Conservation (phyloP, 2,888 invertebrate genomes). For the Mantis religiosa region DNA sequence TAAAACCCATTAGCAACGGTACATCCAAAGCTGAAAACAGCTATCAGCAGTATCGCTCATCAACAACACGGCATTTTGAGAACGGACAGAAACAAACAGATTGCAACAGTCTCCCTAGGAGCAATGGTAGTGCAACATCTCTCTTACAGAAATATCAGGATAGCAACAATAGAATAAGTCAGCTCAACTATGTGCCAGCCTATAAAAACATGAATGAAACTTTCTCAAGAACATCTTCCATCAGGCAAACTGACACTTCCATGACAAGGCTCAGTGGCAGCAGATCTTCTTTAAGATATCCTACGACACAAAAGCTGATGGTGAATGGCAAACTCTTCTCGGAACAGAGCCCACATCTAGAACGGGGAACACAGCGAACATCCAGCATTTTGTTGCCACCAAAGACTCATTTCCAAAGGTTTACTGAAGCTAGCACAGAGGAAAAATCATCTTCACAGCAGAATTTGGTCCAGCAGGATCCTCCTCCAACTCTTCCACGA, state of each 20-base stretch:
- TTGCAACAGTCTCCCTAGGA: background rate
- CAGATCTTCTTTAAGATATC: conserved; percentile 42
- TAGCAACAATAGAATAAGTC: background rate
- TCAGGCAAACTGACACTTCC: conserved; percentile 5
- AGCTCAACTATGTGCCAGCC: background rate
- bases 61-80: conserved; percentile 4
- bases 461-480: background rate
- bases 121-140: background rate
- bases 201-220: conserved; percentile 22
- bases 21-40: background rate
- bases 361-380: background rate
- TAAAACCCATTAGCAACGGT: background rate
- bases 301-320: conserved; percentile 46
- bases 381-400: background rate
- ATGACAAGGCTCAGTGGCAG: conserved; percentile 1
- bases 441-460: background rate
- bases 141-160: background rate
- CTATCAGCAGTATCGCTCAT: conserved; percentile 3
- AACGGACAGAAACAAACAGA: conserved; percentile 8
- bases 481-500: background rate
- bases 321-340: conserved; percentile 45
- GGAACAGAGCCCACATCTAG: background rate
- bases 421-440: background rate
- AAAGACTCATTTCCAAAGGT: background rate
- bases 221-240: conserved; percentile 23